Base-by-base conservation (phyloP, 2,113 vertebrate species). In the Rhinoptilus africanus region DNA sequence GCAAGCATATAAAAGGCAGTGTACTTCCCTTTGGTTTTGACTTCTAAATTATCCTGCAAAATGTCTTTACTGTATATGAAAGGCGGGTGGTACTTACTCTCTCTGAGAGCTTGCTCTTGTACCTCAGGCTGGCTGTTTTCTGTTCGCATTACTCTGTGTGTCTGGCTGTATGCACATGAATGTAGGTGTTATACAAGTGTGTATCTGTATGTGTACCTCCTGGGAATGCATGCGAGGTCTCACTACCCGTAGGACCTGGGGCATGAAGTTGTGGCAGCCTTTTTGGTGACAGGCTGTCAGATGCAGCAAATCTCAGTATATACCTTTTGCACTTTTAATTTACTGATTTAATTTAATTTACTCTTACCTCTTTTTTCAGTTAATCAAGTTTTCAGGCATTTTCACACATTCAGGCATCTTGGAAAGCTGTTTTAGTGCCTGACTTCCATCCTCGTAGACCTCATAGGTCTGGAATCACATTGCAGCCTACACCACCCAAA, bases 181-280 rank as follows among this genome's bases (percentile, higher is more conserved):
- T 12, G 17, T 12, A 80, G 26, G 10, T 59, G 10, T 35, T 45
- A n/a, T 0, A 34, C 15, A 54, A 21, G 8, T 67, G 8, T 88
- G 37, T 45, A 71, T 79, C 30, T 60, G 2, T 10, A 14, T 8
- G 28, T 32, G 35, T 72, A 27, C 12, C 34, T 47, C 8, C 17
- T 69, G 59, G 64, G 21, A 81, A 39, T 13, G 32, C 27, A 43
- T 14, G 6, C 8, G 48, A 9, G 80, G 27, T 23, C 37, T 80
- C 23, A 35, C 22, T 23, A 26, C 11, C 7, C 1, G 0, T 4
- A 64, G 37, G 15, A 35, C 17, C 3, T 28, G 4, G 2, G 20
- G 4, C 48, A 54, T 6, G 6, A 63, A 48, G 12, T 1, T 56
- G 17, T 43, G 48, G 39, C 21, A 77, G n/a, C 9, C 35, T 77